Conservation (phyloP, 35 echinoderm and acorn worm species). For the Lytechinus pictus region DNA sequence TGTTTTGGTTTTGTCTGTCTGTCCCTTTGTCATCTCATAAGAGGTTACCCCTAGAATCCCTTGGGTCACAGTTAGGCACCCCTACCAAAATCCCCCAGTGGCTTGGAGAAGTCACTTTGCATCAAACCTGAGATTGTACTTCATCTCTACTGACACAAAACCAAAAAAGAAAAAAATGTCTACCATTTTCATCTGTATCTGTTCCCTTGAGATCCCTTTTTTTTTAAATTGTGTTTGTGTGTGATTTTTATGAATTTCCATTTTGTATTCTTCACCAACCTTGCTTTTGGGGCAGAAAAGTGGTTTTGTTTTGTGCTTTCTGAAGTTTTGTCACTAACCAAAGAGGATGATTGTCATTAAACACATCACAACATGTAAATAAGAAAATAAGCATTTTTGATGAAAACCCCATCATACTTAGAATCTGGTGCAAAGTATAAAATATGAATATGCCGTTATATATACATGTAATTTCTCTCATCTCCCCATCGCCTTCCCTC, state of each 20-base stretch:
- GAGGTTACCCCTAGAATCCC: conserved; percentile 15
- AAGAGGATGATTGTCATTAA: no score
- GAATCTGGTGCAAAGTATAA: no score
- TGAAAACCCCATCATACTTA: no score
- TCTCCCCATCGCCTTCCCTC: no score
- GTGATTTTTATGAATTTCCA: background rate
- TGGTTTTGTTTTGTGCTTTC: no score
- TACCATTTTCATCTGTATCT: background rate
- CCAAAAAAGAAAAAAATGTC: background rate
- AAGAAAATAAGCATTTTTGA: no score
- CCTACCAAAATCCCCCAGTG: background rate
- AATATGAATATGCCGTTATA: no score
- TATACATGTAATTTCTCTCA: no score
- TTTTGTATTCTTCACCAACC: background rate
- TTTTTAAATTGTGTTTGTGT: background rate
- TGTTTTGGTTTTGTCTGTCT: background rate
- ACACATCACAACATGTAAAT: no score
- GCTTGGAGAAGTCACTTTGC: conserved; percentile 15
- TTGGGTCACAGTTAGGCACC: conserved; percentile 19
- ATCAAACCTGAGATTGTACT: background rate
- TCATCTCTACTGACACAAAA: background rate
- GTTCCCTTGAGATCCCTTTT: background rate
- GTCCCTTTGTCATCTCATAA: background rate
- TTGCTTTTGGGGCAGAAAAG: background rate
- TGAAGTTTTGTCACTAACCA: no score